Evolutionary conservation across 2,113 vertebrate genomes (phyloP).

Genomic region (Centropristis striata): DNA sequence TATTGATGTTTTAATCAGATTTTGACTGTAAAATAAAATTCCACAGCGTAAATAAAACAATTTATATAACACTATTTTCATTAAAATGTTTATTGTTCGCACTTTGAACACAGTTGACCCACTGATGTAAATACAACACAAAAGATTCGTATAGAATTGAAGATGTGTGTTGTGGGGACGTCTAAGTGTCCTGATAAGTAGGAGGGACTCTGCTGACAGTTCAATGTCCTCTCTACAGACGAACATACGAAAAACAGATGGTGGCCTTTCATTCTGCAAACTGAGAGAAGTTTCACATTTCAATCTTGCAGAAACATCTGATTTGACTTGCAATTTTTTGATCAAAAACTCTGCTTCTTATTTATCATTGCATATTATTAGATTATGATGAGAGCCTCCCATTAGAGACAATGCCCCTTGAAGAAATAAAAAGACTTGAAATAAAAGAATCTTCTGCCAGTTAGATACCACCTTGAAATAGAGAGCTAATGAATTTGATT

Average conservation of each 20-base stretch:
- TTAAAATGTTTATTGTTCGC: constrained; percentile 34
- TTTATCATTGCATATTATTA: constrained; percentile 77
- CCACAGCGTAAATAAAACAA: constrained; percentile 24
- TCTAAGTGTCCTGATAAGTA: constrained; percentile 65
- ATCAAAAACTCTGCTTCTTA: constrained; percentile 77
- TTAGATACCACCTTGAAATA: constrained; percentile 76
- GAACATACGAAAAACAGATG: constrained; percentile 83
- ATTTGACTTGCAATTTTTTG: constrained; percentile 76
- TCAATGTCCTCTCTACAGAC: constrained; percentile 71
- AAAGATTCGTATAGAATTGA: constrained; percentile 41
- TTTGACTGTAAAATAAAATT: not conserved
- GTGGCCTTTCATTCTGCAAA: constrained; percentile 75
- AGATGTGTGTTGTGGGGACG: constrained; percentile 55
- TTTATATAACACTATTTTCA: not conserved
- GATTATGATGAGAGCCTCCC: constrained; percentile 73
- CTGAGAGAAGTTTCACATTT: constrained; percentile 76
- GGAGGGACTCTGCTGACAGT: constrained; percentile 75
- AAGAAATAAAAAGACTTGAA: constrained; percentile 78
- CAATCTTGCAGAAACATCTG: constrained; percentile 74
- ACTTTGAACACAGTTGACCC: constrained; percentile 28
- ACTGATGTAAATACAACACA: constrained; percentile 44
- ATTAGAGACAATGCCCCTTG: constrained; percentile 73
- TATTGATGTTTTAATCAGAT: not conserved
- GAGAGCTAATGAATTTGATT: constrained; percentile 73
- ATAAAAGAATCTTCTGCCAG: constrained; percentile 78